Base-by-base conservation (phyloP, 2,888 invertebrate species). In the Microdon myrmicae region DNA sequence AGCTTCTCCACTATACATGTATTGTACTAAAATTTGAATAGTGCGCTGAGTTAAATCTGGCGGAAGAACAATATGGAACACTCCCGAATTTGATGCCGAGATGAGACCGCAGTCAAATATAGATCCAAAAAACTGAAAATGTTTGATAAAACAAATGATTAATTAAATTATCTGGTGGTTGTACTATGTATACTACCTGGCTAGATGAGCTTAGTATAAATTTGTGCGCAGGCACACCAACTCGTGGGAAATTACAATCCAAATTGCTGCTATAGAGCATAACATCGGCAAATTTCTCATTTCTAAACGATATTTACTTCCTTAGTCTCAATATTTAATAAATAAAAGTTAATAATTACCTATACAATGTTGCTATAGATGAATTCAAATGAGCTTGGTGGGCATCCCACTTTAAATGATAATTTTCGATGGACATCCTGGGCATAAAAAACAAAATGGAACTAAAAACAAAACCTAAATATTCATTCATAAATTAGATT, bases 371-470 rank as follows among this genome's bases (percentile, higher is more conserved):
- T 55, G 92, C 89, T 38, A 92, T 89, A 64, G 90, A 91, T 41
- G 89, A 87, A 80, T 92, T 91, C 71, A 92, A 82, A 81, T 92
- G 90, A 19, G 88, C 85, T 72, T 88, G 86, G 82, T 90, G 92
- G 69, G 91, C 91, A 79, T 92, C 90, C 92, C 92, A 92, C 83
- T 92, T 92, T 44, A 92, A 83, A 80, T 92, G 92, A 79, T 92
- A 92, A 72, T 91, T 92, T 79, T 92, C 92, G 72, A 85, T 83
- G 60, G 77, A 72, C 79, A 78, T 77, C n/a, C 23, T 68, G 3
- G 39, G 16, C 10, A 26, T 32, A n/a, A n/a, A n/a, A n/a, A n/a
- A n/a, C n/a, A n/a, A n/a, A n/a, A n/a, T n/a, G n/a, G n/a, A n/a
- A n/a, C n/a, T n/a, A n/a, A n/a, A n/a, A n/a, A n/a, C n/a, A n/a